Base-by-base conservation (phyloP, 2,113 vertebrate genomes). In the Varanus komodoensis region DNA sequence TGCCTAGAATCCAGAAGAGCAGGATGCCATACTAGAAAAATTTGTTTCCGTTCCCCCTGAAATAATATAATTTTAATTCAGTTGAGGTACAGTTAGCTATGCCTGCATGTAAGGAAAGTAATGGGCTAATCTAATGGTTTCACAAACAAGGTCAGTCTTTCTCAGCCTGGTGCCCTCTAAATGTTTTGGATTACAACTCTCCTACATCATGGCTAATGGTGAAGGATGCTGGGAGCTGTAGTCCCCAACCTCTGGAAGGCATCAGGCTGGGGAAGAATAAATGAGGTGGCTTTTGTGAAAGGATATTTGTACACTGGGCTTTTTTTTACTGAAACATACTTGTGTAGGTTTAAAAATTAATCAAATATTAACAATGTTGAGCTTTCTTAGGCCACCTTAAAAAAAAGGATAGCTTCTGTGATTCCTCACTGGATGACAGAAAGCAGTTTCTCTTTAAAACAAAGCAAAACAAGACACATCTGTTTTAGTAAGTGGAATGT, bases 371-470 rank as follows among this genome's bases (percentile, higher is more conserved):
- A 52, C 7, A 8, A 1, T 29, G 17, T 27, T 67, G 57, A 38
- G 25, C 69, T 84, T 34, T 4, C 89, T 44, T 44, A 3, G 3
- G 38, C 38, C 38, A 44, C 38, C 38, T 44, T 44, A 44, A 44
- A 44, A 44, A 44, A 44, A 44, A 44, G 38, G 38, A 68, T 19
- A 85, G 0, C 82, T 86, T 17, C 52, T n/a, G 0, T 73, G 87
- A 38, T 67, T 50, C 87, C 67, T 78, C 25, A 87, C 8, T 82
- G 27, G 0, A 77, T 94, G 93, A 84, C 82, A 23, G 54, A 82
- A 38, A 90, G 29, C 50, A 92, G 0, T 78, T 79, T 78, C 25
- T 5, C 90, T 88, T 86, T 91, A 93, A 17, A 34, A 29, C 0
- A n/a, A 57, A 68, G 14, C 6, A 68, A 68, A 68, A 64, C 64